Base-by-base conservation (phyloP, 2,797 vertebrate genomes). In the Malacoctenus gilli region DNA sequence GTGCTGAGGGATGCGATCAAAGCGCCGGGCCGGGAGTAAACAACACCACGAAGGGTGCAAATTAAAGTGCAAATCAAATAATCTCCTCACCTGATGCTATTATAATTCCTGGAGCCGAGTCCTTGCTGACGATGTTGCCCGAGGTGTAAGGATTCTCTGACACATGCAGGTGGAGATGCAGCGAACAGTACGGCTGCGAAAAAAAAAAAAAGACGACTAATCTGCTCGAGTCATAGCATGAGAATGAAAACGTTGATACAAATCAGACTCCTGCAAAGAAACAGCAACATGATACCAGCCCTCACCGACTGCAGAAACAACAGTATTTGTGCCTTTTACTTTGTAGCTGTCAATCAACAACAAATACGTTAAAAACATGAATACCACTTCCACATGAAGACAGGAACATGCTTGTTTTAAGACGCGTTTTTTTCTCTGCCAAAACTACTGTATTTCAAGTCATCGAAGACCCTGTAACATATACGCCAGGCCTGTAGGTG, bases 61-160 rank as follows among this genome's bases (percentile, higher is more conserved):
- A 73, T 60, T 44, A 19, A 50, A 39, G 60, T 47, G 40, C 72
- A 68, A 64, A 75, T 75, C 14, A 62, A 79, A 69, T 60, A 49
- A 63, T 72, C 53, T 20, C 22, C 77, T 64, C 93, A 97, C 95
- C 95, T 92, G 95, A 97, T 37, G 95, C 95, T 72, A 97, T 93
- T 50, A 97, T 97, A 68, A 97, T 92, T 68, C 95, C 93, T 4
- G 95, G 95, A 55, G 95, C 94, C 5, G 95, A 93, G 28, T 97
- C 95, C 79, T 95, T 87, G 88, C 95, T 97, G 77, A 95, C 93
- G 9, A 97, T 96, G 81, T 97, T 96, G 78, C 95, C 95, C 0
- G 95, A 97, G 1, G 95, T 95, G 16, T 97, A 97, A n/a, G 95
- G 95, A 84, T 96, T 97, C 78, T 97, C 95, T 7, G 95, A 96